phyloP scores from a whole-genome alignment of 2,888 invertebrate genomes.

The Timema podura region DNA sequence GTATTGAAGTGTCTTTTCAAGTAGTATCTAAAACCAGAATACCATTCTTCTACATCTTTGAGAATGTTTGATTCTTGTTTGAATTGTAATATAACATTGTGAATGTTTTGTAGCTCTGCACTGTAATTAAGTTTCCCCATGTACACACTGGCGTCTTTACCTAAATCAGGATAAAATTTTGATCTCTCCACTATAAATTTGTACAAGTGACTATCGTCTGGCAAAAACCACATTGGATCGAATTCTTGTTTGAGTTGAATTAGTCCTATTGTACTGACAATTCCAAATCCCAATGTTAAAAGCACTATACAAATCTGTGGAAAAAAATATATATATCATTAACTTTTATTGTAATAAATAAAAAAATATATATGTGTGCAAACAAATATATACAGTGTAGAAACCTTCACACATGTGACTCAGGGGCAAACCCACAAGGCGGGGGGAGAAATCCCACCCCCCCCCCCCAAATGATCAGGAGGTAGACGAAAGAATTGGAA shows the following conservation, averaged over 20 bases:
- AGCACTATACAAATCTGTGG: constrained; percentile 54
- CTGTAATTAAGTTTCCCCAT: constrained; percentile 64
- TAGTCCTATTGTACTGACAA: constrained; percentile 59
- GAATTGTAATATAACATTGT: constrained; percentile 47
- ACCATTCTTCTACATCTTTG: constrained; percentile 58
- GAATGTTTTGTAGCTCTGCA: constrained; percentile 55
- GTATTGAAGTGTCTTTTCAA: constrained; percentile 54
- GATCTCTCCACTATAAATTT: constrained; percentile 55
- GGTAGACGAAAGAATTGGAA: no score
- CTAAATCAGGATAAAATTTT: constrained; percentile 62
- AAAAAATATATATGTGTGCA: no score
- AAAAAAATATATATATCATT: constrained; percentile 22
- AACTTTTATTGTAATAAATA: no score
- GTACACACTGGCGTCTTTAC: constrained; percentile 59
- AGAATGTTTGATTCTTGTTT: constrained; percentile 51
- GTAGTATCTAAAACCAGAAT: constrained; percentile 60
- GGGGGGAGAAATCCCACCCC: no score
- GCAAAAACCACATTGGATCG: constrained; percentile 76
- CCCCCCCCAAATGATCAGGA: no score
- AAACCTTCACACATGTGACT: background rate
- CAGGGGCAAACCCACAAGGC: no score
- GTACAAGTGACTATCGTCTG: constrained; percentile 62
- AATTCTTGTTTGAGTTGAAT: constrained; percentile 69
- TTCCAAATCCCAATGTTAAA: constrained; percentile 56
- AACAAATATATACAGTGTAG: background rate